phyloP scores from a whole-genome alignment of 2,888 invertebrate genomes.

The Xylocampa areola region DNA sequence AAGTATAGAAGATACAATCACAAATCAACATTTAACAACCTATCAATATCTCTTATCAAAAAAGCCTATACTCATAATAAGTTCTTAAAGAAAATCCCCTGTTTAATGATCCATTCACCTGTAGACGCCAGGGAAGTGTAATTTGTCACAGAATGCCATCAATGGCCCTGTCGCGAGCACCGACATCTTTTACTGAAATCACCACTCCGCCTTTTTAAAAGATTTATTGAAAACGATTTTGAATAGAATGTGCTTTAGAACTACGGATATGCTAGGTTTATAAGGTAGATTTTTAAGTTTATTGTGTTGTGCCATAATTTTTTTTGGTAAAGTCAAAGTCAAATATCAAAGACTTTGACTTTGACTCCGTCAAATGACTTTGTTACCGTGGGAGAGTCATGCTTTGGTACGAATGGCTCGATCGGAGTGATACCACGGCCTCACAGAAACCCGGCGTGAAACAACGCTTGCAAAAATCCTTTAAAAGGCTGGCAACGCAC shows the following conservation, averaged over 20 bases:
- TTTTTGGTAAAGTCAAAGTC: too few relatives aligned
- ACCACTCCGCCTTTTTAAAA: conserved; percentile 34
- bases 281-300: conserved; percentile 5
- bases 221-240: conserved; percentile 47
- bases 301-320: too few relatives aligned
- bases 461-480: too few relatives aligned
- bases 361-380: too few relatives aligned
- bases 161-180: conserved; percentile 41
- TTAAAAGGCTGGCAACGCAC: too few relatives aligned
- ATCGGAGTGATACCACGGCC: too few relatives aligned
- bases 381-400: too few relatives aligned
- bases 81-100: conserved; percentile 25
- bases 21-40: not conserved
- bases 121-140: conserved; percentile 16
- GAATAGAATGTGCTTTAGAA: conserved; percentile 41
- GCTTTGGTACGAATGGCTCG: too few relatives aligned
- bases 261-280: conserved; percentile 27
- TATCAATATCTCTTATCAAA: conserved; percentile 7
- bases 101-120: conserved; percentile 44
- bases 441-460: too few relatives aligned
- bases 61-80: conserved; percentile 9
- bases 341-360: too few relatives aligned
- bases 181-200: conserved; percentile 42
- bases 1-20: too few relatives aligned
- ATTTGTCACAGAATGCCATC: conserved; percentile 45